Conservation (phyloP, 1,140 invertebrate species). For the Apis dorsata region DNA sequence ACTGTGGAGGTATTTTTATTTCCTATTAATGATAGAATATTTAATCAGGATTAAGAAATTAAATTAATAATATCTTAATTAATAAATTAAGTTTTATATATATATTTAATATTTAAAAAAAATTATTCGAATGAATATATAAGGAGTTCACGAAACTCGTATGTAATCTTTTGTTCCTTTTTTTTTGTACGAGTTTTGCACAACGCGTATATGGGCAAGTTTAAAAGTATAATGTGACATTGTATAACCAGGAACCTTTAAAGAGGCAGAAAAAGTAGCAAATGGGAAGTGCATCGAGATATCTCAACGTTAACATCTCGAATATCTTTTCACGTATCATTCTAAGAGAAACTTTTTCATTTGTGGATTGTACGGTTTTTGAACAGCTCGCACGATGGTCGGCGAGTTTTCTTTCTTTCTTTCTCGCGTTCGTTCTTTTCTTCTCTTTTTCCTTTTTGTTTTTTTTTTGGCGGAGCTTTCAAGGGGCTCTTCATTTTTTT, state of each 20-base stretch:
- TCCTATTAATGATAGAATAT: too few relatives aligned
- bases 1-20: too few relatives aligned
- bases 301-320: background rate
- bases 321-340: background rate
- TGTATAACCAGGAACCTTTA: background rate
- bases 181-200: background rate
- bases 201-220: background rate
- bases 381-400: background rate
- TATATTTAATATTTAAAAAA: too few relatives aligned
- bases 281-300: background rate
- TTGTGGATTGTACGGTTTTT: background rate
- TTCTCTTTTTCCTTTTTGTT: background rate
- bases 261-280: background rate
- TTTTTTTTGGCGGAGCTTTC: background rate
- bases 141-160: background rate
- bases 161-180: background rate
- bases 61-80: too few relatives aligned
- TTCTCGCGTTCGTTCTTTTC: background rate
- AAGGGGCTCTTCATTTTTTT: constrained; percentile 10
- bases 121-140: too few relatives aligned
- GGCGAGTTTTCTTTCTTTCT: background rate
- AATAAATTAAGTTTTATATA: too few relatives aligned
- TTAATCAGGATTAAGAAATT: too few relatives aligned
- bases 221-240: background rate
- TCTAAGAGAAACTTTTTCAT: constrained; percentile 15